Evolutionary conservation across 2,113 vertebrate genomes (phyloP).

Genomic region (Microcebus murinus): DNA sequence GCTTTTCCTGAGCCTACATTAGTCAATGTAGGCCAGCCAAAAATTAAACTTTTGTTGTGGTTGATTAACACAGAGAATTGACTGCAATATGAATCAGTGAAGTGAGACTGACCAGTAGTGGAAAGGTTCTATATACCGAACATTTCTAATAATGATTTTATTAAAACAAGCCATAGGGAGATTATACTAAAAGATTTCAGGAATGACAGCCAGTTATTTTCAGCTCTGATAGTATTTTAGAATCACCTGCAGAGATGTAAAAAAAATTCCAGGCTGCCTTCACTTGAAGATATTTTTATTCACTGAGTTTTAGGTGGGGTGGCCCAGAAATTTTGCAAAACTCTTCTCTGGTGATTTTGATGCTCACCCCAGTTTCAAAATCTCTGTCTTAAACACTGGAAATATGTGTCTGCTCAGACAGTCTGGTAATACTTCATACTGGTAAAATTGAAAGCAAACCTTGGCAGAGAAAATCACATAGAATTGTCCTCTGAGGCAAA

Average conservation of each 20-base stretch:
- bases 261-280: not conserved
- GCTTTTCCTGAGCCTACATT: not conserved
- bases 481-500: not conserved
- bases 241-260: not conserved
- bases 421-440: not conserved
- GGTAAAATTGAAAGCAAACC: slow-evolving; percentile 5
- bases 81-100: not conserved
- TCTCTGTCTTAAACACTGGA: not conserved
- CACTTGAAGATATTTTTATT: slow-evolving; percentile 1
- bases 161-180: slow-evolving; percentile 23
- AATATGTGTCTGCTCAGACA: not conserved
- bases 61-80: slow-evolving; percentile 25
- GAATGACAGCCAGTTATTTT: not conserved
- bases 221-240: not conserved
- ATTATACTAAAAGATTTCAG: not conserved
- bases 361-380: not conserved
- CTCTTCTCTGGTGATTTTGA: not conserved
- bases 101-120: not conserved
- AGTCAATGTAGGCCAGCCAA: not conserved
- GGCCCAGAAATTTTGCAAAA: slow-evolving; percentile 27
- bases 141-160: slow-evolving; percentile 3
- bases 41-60: not conserved
- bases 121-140: not conserved
- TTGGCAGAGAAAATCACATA: not conserved
- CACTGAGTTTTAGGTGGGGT: not conserved